Conservation (phyloP, 2,113 vertebrate species). For the Sorex araneus region DNA sequence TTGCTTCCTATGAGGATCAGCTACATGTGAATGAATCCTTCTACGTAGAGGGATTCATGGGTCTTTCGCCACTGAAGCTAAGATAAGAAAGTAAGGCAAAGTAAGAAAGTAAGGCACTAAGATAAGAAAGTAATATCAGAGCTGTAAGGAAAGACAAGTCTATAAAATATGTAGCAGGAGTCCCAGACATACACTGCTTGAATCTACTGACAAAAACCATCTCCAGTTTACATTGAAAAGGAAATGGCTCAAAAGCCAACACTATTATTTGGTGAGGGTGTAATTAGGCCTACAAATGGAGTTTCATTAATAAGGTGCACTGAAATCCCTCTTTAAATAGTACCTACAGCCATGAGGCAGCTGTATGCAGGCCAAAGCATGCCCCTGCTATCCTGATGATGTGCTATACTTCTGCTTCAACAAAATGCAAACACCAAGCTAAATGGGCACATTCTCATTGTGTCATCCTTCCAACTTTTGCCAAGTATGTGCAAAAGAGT, state of each 20-base stretch:
- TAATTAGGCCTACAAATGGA: slow-evolving; percentile 67
- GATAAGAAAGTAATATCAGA: background rate
- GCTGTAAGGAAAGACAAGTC: background rate
- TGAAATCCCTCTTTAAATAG: slow-evolving; percentile 66
- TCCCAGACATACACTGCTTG: background rate
- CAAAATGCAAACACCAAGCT: background rate
- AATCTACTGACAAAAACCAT: background rate
- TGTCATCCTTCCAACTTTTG: background rate
- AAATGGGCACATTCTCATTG: background rate
- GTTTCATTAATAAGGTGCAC: slow-evolving; percentile 67
- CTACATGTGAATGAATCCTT: background rate
- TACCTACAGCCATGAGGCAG: background rate
- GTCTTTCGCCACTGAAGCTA: too few relatives aligned
- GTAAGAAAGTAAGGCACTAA: background rate
- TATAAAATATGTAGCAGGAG: background rate
- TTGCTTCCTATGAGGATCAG: background rate
- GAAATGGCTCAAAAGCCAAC: slow-evolving; percentile 48
- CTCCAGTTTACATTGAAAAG: slow-evolving; percentile 42
- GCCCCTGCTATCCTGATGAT: background rate
- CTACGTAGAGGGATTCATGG: background rate
- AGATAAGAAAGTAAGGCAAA: background rate
- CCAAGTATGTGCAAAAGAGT: background rate
- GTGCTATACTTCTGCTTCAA: background rate
- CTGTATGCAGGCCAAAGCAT: slow-evolving; percentile 37
- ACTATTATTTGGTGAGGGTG: slow-evolving; percentile 68